Percentiles rank a stretch among this genome's conserved stretches.
Evolutionary conservation across 2,113 vertebrate genomes (phyloP).

Genomic region (Scytalopus superciliaris): DNA sequence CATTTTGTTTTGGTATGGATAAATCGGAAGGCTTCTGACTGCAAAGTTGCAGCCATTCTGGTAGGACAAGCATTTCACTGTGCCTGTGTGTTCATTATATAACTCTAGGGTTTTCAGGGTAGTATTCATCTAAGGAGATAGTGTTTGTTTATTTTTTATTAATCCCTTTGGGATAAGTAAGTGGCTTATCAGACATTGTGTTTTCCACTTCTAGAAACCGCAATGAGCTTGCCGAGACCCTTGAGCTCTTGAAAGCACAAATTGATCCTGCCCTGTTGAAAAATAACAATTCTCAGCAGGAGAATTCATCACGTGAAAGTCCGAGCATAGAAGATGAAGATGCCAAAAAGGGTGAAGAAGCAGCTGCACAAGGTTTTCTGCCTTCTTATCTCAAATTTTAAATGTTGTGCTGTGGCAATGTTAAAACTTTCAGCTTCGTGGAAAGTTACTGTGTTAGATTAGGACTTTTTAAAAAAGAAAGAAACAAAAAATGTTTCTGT

Average conservation of each 20-base stretch:
- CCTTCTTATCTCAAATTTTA: constrained; percentile 25
- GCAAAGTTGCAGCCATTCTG: not conserved
- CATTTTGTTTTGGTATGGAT: not conserved
- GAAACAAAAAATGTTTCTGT: not conserved
- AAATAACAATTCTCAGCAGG: constrained; percentile 72
- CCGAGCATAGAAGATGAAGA: constrained; percentile 80
- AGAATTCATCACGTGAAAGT: constrained; percentile 75
- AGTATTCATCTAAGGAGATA: not conserved
- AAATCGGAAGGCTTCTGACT: not conserved
- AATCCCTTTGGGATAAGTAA: not conserved
- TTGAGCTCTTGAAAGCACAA: constrained; percentile 92
- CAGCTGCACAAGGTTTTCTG: constrained; percentile 75
- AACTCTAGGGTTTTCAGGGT: not conserved
- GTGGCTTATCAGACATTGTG: not conserved
- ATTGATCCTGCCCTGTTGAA: constrained; percentile 86
- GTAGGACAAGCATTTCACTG: not conserved
- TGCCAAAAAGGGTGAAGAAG: constrained; percentile 71
- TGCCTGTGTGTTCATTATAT: not conserved
- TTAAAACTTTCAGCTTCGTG: not conserved
- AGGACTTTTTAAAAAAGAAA: not conserved
- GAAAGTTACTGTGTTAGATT: not conserved
- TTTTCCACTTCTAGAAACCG: constrained; percentile 79
- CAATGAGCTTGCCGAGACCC: constrained; percentile 91
- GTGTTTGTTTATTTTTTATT: not conserved
- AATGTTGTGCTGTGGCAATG: not conserved